These are phyloP conservation scores for Tiliqua scincoides DNA, from an alignment of 2,113 vertebrate species.

Conservation along the genomic window DNA sequence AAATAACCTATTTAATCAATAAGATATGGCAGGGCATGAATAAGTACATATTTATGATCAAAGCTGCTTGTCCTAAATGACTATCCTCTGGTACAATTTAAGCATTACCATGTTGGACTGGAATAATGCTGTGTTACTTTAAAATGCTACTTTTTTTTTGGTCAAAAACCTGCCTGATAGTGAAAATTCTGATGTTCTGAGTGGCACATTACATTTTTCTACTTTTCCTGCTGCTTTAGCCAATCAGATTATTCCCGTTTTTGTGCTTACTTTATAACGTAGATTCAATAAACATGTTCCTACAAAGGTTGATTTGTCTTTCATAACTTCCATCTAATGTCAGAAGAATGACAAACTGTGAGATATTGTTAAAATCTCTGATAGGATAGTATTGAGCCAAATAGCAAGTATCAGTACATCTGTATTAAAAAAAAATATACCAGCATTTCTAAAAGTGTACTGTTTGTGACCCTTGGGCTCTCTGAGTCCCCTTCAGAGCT, in stretches of 20 bases:
- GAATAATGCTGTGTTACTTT: constrained; percentile 39
- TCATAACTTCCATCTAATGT: constrained; percentile 25
- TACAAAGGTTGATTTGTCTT: constrained; percentile 10
- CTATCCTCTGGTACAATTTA: constrained; percentile 44
- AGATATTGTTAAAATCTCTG: constrained; percentile 43
- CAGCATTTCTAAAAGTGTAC: no score
- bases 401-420: constrained; percentile 26
- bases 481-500: no score
- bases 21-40: constrained; percentile 50
- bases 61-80: constrained; percentile 54
- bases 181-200: constrained; percentile 40
- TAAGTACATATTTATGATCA: constrained; percentile 62
- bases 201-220: constrained; percentile 39
- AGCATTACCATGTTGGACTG: constrained; percentile 31
- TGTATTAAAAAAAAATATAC: background rate
- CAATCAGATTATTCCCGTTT: constrained; percentile 53
- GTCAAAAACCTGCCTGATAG: constrained; percentile 47
- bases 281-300: constrained; percentile 34
- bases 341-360: constrained; percentile 33
- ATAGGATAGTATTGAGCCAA: background rate
- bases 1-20: constrained; percentile 66
- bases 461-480: no score
- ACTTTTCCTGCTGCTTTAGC: background rate
- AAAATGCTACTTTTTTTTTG: constrained; percentile 53
- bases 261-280: constrained; percentile 35